These are phyloP conservation scores for Colistium nudipinnis DNA, from an alignment of 2,113 vertebrate genomes.

Conservation along the genomic window DNA sequence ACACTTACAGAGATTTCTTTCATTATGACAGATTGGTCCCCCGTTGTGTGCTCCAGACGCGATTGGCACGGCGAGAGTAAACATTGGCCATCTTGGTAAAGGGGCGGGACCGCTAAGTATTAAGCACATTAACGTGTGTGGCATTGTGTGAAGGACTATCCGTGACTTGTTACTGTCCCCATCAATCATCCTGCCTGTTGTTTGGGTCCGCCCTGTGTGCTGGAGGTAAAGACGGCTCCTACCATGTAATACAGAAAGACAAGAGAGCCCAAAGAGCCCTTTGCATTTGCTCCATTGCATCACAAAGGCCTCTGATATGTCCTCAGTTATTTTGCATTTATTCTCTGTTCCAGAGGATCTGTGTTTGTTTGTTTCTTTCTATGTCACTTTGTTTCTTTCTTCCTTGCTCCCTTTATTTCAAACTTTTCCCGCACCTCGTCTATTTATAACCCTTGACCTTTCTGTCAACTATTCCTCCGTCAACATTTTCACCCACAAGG, in stretches of 20 bases:
- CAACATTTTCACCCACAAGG: slow-evolving; percentile 23
- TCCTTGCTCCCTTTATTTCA: neutral
- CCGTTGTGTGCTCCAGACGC: slow-evolving; percentile 37
- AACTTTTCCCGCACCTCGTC: neutral
- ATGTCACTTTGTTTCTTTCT: neutral
- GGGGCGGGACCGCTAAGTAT: slow-evolving; percentile 72
- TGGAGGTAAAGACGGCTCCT: slow-evolving; percentile 75
- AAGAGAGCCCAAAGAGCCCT: slow-evolving; percentile 28
- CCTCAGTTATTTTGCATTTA: neutral
- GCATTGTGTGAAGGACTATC: slow-evolving; percentile 80
- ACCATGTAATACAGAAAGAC: slow-evolving; percentile 41
- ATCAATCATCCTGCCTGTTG: slow-evolving; percentile 84
- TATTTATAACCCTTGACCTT: neutral
- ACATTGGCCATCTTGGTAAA: slow-evolving; percentile 65
- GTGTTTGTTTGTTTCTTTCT: neutral
- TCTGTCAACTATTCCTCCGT: slow-evolving; percentile 24
- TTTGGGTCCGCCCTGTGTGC: slow-evolving; percentile 73
- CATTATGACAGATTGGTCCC: slow-evolving; percentile 68
- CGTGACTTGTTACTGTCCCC: slow-evolving; percentile 69
- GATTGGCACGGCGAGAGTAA: slow-evolving; percentile 56
- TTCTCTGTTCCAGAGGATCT: neutral
- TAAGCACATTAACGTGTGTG: slow-evolving; percentile 78
- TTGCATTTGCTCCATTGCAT: slow-evolving; percentile 46
- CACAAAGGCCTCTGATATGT: slow-evolving; percentile 15
- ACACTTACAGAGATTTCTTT: slow-evolving; percentile 21